phyloP scores from a whole-genome alignment of 2,113 vertebrate species.

The Hemiprocne comata region DNA sequence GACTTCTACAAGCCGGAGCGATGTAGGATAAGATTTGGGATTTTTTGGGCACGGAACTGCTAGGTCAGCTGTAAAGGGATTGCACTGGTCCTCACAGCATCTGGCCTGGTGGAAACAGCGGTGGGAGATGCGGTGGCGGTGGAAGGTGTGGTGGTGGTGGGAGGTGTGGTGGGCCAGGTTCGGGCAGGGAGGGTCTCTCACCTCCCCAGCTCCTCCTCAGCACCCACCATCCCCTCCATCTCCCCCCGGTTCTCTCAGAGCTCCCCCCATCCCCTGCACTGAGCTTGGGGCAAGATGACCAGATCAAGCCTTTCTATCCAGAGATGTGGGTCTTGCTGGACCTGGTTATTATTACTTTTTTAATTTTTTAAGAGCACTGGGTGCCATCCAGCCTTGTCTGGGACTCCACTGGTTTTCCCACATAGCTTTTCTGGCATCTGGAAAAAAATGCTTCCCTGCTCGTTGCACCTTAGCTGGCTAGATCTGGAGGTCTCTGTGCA shows the following conservation, averaged over 20 bases:
- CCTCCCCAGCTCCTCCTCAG: neutral
- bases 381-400: neutral
- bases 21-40: too few relatives aligned
- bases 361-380: fast-evolving
- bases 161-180: neutral
- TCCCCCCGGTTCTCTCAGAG: fast-evolving
- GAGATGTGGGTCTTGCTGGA: neutral
- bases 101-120: neutral
- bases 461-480: fast-evolving
- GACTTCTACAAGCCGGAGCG: neutral
- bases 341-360: fast-evolving
- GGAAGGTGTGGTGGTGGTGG: too few relatives aligned
- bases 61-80: neutral
- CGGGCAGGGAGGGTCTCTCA: too few relatives aligned
- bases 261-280: fast-evolving
- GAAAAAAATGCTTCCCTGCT: neutral
- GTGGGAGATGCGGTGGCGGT: too few relatives aligned
- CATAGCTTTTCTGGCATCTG: fast-evolving
- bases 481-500: neutral
- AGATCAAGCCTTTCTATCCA: fast-evolving
- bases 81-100: fast-evolving
- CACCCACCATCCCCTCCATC: fast-evolving
- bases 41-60: neutral
- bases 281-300: fast-evolving
- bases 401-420: fast-evolving